Percentiles rank a stretch among this genome's conserved stretches.
These are phyloP conservation scores for Belonocnema kinseyi DNA, from an alignment of 1,140 invertebrate genomes.

Conservation along the genomic window DNA sequence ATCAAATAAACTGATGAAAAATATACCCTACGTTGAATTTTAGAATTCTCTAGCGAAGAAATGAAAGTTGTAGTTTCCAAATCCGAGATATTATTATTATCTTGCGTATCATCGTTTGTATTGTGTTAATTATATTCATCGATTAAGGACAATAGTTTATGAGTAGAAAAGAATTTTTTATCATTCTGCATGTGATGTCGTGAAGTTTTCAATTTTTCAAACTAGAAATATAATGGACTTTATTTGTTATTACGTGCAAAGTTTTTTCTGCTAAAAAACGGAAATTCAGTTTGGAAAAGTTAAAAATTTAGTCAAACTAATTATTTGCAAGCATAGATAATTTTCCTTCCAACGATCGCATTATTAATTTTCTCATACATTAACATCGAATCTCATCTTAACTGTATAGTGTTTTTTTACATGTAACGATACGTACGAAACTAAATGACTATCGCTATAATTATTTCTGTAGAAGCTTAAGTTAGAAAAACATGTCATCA, in stretches of 20 bases:
- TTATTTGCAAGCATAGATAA: background rate
- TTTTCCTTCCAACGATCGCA: background rate
- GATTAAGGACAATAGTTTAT: no score
- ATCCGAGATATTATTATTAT: no score
- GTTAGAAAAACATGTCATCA: background rate
- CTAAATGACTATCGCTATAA: background rate
- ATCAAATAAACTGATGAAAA: no score
- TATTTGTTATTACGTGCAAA: background rate
- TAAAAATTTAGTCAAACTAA: background rate
- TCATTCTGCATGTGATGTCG: no score
- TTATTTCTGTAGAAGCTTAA: conserved; percentile 4
- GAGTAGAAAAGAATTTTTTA: no score
- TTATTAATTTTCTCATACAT: background rate
- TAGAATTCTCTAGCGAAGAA: no score
- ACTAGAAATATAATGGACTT: background rate
- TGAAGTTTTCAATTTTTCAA: no score
- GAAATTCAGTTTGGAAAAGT: background rate
- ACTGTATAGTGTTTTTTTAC: conserved; percentile 10
- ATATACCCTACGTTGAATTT: no score
- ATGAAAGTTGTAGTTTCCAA: no score
- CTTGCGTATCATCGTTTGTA: no score
- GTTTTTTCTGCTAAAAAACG: background rate
- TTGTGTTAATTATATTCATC: no score
- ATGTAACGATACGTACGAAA: background rate
- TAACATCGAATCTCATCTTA: background rate